Base-by-base conservation (phyloP, 30 jellyfish, hydroid and myxozoan genomes). In the Pelagia noctiluca region DNA sequence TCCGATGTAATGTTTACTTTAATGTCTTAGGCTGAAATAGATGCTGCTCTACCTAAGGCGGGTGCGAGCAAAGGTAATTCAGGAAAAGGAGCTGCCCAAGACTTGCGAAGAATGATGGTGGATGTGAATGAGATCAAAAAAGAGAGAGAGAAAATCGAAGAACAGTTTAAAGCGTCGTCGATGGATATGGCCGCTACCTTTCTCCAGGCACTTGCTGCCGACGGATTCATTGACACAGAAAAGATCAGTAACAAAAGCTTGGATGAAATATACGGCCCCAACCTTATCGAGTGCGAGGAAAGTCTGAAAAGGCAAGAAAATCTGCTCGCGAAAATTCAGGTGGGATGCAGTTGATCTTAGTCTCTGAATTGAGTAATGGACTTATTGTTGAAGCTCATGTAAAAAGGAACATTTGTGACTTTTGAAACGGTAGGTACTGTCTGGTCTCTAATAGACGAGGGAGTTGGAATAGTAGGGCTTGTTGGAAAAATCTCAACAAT, bases 181-280 rank as follows among this genome's bases (percentile, higher is more conserved):
- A 71, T 74, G 70, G 97, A 90, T 69, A 84, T 90, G 93, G 93
- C 88, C 25, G 42, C 94, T 19, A 85, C 72, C 65, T 90, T 90
- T 48, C 42, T 90, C 26, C 89, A 83, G 63, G 97, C 97, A 0
- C 78, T 90, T 36, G 72, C 95, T 1, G 86, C 96, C 10, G 97
- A 90, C 26, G 97, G 96, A 1, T 85, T 78, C 35, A 61, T 85
- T 46, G 95, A 90, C 38, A 37, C 87, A 23, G 96, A 90, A 37
- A 77, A 66, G 36, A 38, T 90, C 21, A 76, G 88, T 57, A 74
- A 29, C 50, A 71, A 46, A 25, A 85, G 92, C 10, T 32, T 90
- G 57, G 97, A 90, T 7, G 97, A 90, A 35, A 62, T 37, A 24
- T 90, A 84, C 49, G 96, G 94, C 19, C 33, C 80, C 1, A 68